phyloP scores from a whole-genome alignment of 2,797 vertebrate species.

The Aplochiton taeniatus region DNA sequence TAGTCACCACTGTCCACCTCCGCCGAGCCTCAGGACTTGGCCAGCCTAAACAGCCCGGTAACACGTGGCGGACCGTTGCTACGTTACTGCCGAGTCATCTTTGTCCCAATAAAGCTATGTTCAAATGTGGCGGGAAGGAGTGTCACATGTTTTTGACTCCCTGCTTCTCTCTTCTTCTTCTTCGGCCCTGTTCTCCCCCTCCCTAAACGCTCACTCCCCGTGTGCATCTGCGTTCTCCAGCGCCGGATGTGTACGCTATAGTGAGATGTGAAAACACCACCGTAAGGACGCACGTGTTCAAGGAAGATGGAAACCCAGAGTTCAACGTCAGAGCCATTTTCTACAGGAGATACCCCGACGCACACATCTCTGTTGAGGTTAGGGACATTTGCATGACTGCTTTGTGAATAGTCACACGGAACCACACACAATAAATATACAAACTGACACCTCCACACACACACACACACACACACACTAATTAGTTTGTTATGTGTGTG shows the following conservation, averaged over 20 bases:
- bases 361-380: slow-evolving; percentile 77
- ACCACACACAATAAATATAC: neutral
- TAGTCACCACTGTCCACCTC: slow-evolving; percentile 79
- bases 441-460: neutral
- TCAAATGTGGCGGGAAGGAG: too few relatives aligned
- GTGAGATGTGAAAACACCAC: slow-evolving; percentile 71
- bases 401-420: neutral
- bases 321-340: slow-evolving; percentile 80
- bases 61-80: neutral
- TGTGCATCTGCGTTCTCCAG: slow-evolving; percentile 44
- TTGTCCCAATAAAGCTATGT: too few relatives aligned
- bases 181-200: neutral
- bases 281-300: slow-evolving; percentile 71
- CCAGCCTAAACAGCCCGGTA: slow-evolving; percentile 68
- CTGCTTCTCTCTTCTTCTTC: neutral
- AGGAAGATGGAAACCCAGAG: slow-evolving; percentile 68
- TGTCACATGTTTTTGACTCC: too few relatives aligned
- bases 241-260: slow-evolving; percentile 74
- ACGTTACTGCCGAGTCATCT: too few relatives aligned
- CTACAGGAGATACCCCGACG: slow-evolving; percentile 71
- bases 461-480: neutral
- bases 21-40: slow-evolving; percentile 71
- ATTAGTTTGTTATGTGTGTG: neutral
- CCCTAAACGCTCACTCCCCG: neutral
- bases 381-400: neutral